Percentiles rank a stretch among this genome's conserved stretches.
Conservation (phyloP, 1,140 invertebrate genomes). For the Drosophila bocqueti region DNA sequence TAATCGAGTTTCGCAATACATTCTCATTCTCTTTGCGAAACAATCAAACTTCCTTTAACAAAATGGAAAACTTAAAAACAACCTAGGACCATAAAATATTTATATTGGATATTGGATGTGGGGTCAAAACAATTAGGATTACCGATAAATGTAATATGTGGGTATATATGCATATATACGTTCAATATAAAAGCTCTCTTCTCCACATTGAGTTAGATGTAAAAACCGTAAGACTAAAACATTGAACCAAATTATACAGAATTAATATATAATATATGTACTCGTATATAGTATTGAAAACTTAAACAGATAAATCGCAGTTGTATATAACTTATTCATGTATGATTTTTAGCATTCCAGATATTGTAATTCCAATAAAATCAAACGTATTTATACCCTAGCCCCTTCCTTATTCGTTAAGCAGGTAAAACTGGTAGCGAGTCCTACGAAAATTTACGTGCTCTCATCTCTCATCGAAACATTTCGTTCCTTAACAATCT, state of each 20-base stretch:
- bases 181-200: constrained; percentile 58
- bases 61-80: constrained; percentile 64
- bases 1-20: constrained; percentile 32
- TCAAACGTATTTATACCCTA: constrained; percentile 31
- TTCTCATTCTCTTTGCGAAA: constrained; percentile 31
- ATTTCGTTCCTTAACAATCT: constrained; percentile 53
- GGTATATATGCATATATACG: constrained; percentile 30
- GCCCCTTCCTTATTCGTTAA: constrained; percentile 55
- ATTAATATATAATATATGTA: constrained; percentile 11
- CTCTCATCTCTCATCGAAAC: constrained; percentile 26
- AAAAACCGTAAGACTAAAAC: constrained; percentile 68
- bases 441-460: constrained; percentile 52
- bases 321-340: constrained; percentile 59
- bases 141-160: constrained; percentile 40
- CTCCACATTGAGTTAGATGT: constrained; percentile 33
- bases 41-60: constrained; percentile 48
- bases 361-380: constrained; percentile 47
- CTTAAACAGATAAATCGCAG: constrained; percentile 79
- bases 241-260: constrained; percentile 73
- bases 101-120: constrained; percentile 24
- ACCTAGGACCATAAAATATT: constrained; percentile 58
- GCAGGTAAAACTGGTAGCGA: constrained; percentile 83
- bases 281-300: constrained; percentile 50
- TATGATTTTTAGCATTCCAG: constrained; percentile 37
- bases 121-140: constrained; percentile 52